Evolutionary conservation across 1,140 invertebrate species (phyloP).

Genomic region (Drosophila insularis): DNA sequence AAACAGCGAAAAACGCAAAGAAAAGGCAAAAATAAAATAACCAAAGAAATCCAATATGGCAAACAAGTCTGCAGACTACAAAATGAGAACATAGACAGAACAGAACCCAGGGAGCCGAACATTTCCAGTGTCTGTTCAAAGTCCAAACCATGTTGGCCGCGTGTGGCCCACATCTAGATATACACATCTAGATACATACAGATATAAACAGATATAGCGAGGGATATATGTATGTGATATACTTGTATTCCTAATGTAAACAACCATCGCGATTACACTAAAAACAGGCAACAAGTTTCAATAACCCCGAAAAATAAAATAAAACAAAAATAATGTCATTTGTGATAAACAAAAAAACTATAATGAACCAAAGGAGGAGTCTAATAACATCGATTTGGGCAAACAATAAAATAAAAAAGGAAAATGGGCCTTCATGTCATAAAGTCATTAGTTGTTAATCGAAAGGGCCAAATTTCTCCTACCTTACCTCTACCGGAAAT

Average conservation of each 20-base stretch:
- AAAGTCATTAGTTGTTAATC: slow-evolving; percentile 4
- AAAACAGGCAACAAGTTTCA: slow-evolving; percentile 67
- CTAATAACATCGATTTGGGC: slow-evolving; percentile 1
- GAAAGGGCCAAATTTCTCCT: not conserved
- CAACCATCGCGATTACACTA: slow-evolving; percentile 27
- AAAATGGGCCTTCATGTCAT: slow-evolving; percentile 6
- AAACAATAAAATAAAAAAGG: not conserved
- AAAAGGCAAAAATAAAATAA: slow-evolving; percentile 6
- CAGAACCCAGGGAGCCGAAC: slow-evolving; percentile 12
- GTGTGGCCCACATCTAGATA: slow-evolving; percentile 36
- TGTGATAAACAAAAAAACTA: slow-evolving; percentile 34
- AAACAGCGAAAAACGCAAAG: slow-evolving; percentile 10
- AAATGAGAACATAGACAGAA: slow-evolving; percentile 40
- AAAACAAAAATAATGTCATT: slow-evolving; percentile 52
- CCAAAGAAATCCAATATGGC: slow-evolving; percentile 37
- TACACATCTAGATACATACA: not conserved
- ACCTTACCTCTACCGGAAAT: not conserved
- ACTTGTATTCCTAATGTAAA: slow-evolving; percentile 60
- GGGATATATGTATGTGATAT: slow-evolving; percentile 34
- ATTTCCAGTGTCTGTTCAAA: slow-evolving; percentile 54
- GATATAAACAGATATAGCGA: slow-evolving; percentile 18
- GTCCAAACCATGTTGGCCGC: slow-evolving; percentile 39
- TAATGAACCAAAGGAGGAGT: not conserved
- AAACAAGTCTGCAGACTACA: slow-evolving; percentile 53
- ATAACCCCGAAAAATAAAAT: slow-evolving; percentile 56